Percentiles rank a stretch among this genome's conserved stretches.
Conservation (phyloP, 2,888 invertebrate species). For the Macaria notata region DNA sequence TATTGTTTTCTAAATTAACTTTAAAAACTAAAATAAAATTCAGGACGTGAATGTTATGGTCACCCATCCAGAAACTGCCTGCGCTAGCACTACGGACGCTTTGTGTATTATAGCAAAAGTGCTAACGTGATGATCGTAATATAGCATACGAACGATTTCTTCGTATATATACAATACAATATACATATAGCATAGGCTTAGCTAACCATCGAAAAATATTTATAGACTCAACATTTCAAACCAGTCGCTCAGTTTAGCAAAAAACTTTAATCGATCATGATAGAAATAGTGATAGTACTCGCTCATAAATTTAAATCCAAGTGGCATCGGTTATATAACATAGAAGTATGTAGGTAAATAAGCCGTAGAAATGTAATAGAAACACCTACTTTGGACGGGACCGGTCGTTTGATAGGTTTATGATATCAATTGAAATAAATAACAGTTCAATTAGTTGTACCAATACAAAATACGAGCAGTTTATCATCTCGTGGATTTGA, state of each 20-base stretch:
- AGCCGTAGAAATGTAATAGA: neutral
- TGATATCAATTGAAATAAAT: conserved; percentile 20
- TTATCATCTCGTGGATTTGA: neutral
- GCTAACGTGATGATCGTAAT: too few relatives aligned
- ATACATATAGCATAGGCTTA: too few relatives aligned
- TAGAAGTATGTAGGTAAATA: conserved; percentile 3
- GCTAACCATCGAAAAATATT: too few relatives aligned
- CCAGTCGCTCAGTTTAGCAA: neutral
- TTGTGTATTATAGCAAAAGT: too few relatives aligned
- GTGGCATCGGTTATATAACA: conserved; percentile 16
- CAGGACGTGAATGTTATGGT: too few relatives aligned
- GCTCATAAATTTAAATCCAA: neutral
- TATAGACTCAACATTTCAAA: too few relatives aligned
- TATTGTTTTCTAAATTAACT: too few relatives aligned
- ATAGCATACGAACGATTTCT: too few relatives aligned
- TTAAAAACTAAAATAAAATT: too few relatives aligned
- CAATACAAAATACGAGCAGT: conserved; percentile 2
- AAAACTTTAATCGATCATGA: neutral
- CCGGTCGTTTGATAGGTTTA: conserved; percentile 13
- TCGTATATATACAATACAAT: too few relatives aligned
- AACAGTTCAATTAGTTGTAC: conserved; percentile 13
- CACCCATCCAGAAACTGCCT: too few relatives aligned
- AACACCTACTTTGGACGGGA: conserved; percentile 1
- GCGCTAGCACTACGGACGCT: too few relatives aligned
- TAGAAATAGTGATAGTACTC: conserved; percentile 4